Conservation (phyloP, 1,140 invertebrate species). For the Asbolus verrucosus region DNA sequence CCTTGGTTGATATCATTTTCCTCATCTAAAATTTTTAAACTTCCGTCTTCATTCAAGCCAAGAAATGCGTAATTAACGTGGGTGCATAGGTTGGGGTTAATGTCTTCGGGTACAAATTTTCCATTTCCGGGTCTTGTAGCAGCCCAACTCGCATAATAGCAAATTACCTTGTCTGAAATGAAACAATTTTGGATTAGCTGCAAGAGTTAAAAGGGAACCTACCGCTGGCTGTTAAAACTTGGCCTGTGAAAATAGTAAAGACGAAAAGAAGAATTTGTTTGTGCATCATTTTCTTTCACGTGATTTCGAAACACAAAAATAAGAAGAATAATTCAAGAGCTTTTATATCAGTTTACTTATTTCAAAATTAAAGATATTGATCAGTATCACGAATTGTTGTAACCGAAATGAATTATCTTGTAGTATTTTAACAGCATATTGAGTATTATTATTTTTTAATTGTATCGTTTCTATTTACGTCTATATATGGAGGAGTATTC, state of each 20-base stretch:
- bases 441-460: too few species aligned
- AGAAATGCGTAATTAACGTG: slow-evolving; percentile 77
- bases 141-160: slow-evolving; percentile 26
- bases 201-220: not conserved
- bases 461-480: too few species aligned
- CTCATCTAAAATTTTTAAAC: slow-evolving; percentile 70
- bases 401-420: too few species aligned
- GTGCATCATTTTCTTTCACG: not conserved
- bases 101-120: slow-evolving; percentile 59
- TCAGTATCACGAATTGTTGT: too few species aligned
- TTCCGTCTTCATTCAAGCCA: slow-evolving; percentile 67
- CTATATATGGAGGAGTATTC: too few species aligned
- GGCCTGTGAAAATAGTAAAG: not conserved
- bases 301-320: not conserved
- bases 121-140: not conserved
- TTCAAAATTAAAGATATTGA: too few species aligned
- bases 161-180: slow-evolving; percentile 16
- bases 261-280: not conserved
- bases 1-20: slow-evolving; percentile 69
- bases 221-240: not conserved
- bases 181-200: not conserved
- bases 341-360: not conserved
- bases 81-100: slow-evolving; percentile 74
- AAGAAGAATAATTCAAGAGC: not conserved
- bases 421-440: too few species aligned